Percentiles rank a stretch among this genome's conserved stretches.
Conservation (phyloP, 2,113 vertebrate species). For the Mellivora capensis region DNA sequence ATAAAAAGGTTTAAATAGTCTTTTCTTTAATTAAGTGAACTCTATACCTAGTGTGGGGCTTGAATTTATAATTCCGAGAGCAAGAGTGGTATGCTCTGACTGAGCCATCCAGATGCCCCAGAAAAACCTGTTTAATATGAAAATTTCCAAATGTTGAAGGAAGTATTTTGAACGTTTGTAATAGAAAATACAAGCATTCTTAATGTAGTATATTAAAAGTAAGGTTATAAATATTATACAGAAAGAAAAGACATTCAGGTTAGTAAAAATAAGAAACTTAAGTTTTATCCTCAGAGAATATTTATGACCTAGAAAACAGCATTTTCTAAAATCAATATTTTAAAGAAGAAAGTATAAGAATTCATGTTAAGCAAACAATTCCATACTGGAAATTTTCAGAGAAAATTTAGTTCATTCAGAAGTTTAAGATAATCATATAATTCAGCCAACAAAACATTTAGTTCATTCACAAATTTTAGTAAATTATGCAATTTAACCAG, state of each 20-base stretch:
- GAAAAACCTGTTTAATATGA: neutral
- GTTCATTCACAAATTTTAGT: neutral
- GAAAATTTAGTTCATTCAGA: neutral
- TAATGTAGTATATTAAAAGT: neutral
- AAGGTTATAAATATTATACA: neutral
- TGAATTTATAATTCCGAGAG: neutral
- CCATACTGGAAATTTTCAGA: neutral
- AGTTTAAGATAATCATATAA: neutral
- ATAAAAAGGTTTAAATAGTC: too few species aligned
- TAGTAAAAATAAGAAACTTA: conserved; percentile 1
- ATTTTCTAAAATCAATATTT: conserved; percentile 35
- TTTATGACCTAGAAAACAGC: neutral
- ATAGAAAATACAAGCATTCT: neutral
- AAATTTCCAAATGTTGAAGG: neutral
- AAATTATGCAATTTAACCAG: conserved; percentile 32
- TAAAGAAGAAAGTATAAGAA: conserved; percentile 6
- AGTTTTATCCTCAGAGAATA: neutral
- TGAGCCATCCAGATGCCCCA: neutral
- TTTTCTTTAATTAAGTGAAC: neutral
- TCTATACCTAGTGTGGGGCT: neutral
- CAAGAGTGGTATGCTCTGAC: neutral
- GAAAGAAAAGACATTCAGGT: neutral
- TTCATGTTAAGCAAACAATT: neutral
- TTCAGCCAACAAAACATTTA: neutral
- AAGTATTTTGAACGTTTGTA: neutral